Conservation (phyloP, 2,888 invertebrate species). For the Parelbella ahira region DNA sequence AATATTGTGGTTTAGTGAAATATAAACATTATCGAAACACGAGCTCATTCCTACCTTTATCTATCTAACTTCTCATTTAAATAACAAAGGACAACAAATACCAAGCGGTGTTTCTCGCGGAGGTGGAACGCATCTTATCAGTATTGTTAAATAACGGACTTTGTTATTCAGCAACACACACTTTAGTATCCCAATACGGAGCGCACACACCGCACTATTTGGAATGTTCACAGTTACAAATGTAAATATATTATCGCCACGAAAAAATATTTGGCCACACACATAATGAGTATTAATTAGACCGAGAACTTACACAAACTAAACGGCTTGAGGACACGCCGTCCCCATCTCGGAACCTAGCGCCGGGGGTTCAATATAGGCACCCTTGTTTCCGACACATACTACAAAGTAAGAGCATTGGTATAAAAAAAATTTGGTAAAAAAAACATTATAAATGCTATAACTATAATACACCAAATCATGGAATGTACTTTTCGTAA, state of each 20-base stretch:
- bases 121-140: too few relatives aligned
- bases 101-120: constrained; percentile 1
- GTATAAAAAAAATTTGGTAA: constrained; percentile 77
- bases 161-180: constrained; percentile 2
- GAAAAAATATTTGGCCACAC: constrained; percentile 37
- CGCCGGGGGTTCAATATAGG: constrained; percentile 34
- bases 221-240: constrained; percentile 36
- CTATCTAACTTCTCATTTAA: constrained; percentile 24
- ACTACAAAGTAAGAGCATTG: constrained; percentile 70
- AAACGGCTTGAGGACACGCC: constrained; percentile 13
- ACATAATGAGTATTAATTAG: constrained; percentile 42
- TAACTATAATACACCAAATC: constrained; percentile 60
- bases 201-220: constrained; percentile 5
- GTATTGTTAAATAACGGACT: constrained; percentile 1
- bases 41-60: constrained; percentile 14
- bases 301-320: constrained; percentile 29
- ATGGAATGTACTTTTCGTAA: constrained; percentile 54
- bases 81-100: constrained; percentile 17
- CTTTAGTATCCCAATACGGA: constrained; percentile 9
- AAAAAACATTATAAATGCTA: constrained; percentile 64
- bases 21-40: too few relatives aligned
- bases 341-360: constrained; percentile 8
- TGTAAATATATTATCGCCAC: constrained; percentile 37
- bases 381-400: constrained; percentile 42
- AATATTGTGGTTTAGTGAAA: too few relatives aligned